Conservation (phyloP, 2,113 vertebrate genomes). For the Boulengeromyrus knoepffleri region DNA sequence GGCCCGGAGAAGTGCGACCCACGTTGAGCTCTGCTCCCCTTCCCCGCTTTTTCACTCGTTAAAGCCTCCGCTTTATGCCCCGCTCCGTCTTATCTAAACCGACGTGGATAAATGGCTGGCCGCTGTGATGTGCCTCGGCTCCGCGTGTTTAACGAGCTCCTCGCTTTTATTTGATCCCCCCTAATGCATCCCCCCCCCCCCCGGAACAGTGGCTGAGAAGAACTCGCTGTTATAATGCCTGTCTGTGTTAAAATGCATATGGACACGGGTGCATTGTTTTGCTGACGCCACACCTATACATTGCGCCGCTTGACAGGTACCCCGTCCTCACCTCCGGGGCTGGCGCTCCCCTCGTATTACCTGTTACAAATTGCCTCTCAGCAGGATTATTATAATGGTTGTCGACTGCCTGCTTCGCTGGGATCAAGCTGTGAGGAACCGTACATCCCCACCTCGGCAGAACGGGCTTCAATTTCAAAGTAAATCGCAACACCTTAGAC, state of each 20-base stretch:
- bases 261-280: background rate
- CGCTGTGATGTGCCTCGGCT: background rate
- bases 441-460: background rate
- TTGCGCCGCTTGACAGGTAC: background rate
- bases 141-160: background rate
- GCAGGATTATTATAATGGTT: background rate
- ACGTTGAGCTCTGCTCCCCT: background rate
- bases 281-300: background rate
- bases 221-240: background rate
- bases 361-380: background rate
- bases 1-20: background rate
- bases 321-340: background rate
- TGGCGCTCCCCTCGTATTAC: background rate
- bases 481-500: background rate
- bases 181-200: background rate
- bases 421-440: conserved; percentile 18
- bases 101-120: background rate
- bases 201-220: background rate
- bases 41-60: background rate
- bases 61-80: background rate
- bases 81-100: background rate
- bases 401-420: background rate
- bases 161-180: background rate
- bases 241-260: background rate
- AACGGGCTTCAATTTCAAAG: background rate